Percentiles rank a stretch among this genome's conserved stretches.
phyloP scores from a whole-genome alignment of 2,797 vertebrate species.

The Catharus ustulatus region DNA sequence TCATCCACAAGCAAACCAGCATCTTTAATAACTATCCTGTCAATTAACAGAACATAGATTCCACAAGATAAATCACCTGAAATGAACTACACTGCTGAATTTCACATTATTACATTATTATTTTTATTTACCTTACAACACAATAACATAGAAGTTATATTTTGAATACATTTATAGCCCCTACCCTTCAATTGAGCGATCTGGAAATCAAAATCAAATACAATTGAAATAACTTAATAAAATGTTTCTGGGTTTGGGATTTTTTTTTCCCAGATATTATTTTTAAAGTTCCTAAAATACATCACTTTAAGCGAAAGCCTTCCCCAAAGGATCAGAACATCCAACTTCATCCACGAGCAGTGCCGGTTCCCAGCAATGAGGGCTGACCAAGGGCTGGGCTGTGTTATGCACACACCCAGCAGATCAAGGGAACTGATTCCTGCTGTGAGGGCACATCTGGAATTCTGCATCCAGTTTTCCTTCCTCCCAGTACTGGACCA shows the following conservation, averaged over 20 bases:
- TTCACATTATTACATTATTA: not conserved
- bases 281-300: not conserved
- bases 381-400: not conserved
- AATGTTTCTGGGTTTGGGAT: not conserved
- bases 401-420: accelerated
- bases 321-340: not conserved
- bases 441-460: not conserved
- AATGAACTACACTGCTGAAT: not conserved
- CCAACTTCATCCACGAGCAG: not conserved
- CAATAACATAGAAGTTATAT: not conserved
- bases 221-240: not conserved
- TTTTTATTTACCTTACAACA: not conserved
- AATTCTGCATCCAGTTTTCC: not conserved
- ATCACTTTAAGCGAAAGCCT: not conserved
- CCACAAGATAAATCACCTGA: not conserved
- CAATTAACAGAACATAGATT: not conserved
- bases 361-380: accelerated
- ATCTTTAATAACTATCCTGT: not conserved
- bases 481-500: not conserved
- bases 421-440: not conserved
- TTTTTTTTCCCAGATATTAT: not conserved
- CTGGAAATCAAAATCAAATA: not conserved
- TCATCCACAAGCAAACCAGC: not conserved
- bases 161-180: not conserved
- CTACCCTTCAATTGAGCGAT: not conserved